A percentile compares a stretch with the other conserved stretches of the same genome.
Evolutionary conservation across 2,888 invertebrate species (phyloP).

Genomic region (Lampropteryx suffumata): DNA sequence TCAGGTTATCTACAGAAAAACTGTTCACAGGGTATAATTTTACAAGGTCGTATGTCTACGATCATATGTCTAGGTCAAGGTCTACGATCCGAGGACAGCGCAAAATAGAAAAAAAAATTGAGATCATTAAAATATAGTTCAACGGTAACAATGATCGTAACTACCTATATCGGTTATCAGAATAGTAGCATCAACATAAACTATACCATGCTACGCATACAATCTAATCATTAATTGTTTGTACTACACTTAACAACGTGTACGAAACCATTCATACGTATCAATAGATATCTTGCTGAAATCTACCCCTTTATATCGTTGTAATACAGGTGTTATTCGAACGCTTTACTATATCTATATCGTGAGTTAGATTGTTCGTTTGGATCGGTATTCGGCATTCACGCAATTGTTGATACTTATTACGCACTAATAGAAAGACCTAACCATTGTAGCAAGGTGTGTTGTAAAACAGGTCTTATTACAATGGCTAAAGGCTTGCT

Average conservation of each 20-base stretch:
- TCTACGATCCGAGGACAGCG: too few species aligned
- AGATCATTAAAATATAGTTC: too few species aligned
- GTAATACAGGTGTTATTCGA: constrained; percentile 1
- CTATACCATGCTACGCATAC: background rate
- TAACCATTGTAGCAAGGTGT: too few species aligned
- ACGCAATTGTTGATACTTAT: constrained; percentile 9
- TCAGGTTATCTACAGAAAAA: too few species aligned
- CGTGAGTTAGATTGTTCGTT: background rate
- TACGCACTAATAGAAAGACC: background rate
- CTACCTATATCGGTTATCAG: too few species aligned
- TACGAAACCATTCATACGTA: background rate
- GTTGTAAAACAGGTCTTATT: constrained; percentile 7
- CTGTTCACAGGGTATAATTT: too few species aligned
- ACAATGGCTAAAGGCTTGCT: constrained; percentile 5
- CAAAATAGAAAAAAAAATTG: too few species aligned
- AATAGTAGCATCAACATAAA: background rate
- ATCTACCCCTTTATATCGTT: background rate
- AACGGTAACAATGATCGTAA: too few species aligned
- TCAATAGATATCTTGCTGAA: background rate
- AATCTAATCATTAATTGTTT: background rate
- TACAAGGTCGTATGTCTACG: too few species aligned
- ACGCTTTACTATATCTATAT: background rate
- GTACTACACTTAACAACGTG: background rate
- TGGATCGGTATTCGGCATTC: constrained; percentile 7
- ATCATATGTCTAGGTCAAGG: too few species aligned